Percentiles rank a stretch among this genome's conserved stretches.
These are phyloP conservation scores for Microctenopoma steveboyesi DNA, from an alignment of 2,797 vertebrate genomes.

Conservation along the genomic window DNA sequence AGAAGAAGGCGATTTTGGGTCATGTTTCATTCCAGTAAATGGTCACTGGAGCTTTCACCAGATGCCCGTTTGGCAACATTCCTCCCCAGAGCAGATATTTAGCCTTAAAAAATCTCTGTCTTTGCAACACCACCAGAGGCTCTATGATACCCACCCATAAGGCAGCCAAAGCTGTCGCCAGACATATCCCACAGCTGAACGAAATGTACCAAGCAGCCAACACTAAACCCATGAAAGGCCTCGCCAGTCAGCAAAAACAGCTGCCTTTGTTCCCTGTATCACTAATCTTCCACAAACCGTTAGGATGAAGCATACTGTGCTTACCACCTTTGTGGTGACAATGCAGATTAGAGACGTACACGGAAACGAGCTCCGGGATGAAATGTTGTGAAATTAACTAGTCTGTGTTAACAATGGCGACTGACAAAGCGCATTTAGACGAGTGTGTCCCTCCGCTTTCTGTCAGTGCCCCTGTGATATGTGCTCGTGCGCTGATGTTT, in stretches of 20 bases:
- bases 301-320: slow-evolving; percentile 46
- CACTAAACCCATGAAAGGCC: slow-evolving; percentile 71
- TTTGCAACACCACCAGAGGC: slow-evolving; percentile 22
- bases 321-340: slow-evolving; percentile 47
- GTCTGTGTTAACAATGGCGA: slow-evolving; percentile 42
- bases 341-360: slow-evolving; percentile 50
- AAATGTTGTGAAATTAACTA: slow-evolving; percentile 52
- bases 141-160: slow-evolving; percentile 36
- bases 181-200: slow-evolving; percentile 53
- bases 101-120: slow-evolving; percentile 41
- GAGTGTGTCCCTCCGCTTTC: slow-evolving; percentile 21
- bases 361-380: slow-evolving; percentile 40
- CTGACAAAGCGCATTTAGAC: slow-evolving; percentile 41
- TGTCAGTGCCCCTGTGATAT: neutral
- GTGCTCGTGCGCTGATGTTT: slow-evolving; percentile 9
- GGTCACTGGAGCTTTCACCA: slow-evolving; percentile 22
- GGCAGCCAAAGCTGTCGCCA: slow-evolving; percentile 44
- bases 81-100: slow-evolving; percentile 42
- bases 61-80: slow-evolving; percentile 35
- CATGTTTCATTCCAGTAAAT: slow-evolving; percentile 35
- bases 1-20: slow-evolving; percentile 6
- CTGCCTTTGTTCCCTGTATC: slow-evolving; percentile 57
- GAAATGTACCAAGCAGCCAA: slow-evolving; percentile 62
- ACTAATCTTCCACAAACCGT: slow-evolving; percentile 60
- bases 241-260: slow-evolving; percentile 63